Conservation (phyloP, 64 coral and sea anemone species). For the Pachyseris speciosa region DNA sequence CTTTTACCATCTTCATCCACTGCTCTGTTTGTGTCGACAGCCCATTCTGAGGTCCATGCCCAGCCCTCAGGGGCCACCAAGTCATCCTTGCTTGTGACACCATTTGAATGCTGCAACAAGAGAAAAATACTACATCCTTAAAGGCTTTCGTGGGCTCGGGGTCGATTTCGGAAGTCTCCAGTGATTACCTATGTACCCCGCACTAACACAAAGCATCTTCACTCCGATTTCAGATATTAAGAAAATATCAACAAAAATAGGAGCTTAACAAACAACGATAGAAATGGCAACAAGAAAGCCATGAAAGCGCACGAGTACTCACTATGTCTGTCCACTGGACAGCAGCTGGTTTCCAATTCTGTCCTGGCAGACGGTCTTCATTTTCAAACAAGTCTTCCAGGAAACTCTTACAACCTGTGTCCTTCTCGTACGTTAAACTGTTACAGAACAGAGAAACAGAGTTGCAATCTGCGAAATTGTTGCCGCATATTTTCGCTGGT, state of each 20-base stretch:
- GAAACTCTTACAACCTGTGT: slow-evolving; percentile 87
- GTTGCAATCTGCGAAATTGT: neutral
- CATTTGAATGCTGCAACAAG: slow-evolving; percentile 68
- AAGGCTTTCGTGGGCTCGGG: too few relatives aligned
- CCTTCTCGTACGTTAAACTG: slow-evolving; percentile 75
- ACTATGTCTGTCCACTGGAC: slow-evolving; percentile 92
- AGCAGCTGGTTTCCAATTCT: slow-evolving; percentile 52
- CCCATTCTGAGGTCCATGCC: slow-evolving; percentile 93
- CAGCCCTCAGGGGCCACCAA: slow-evolving; percentile 73
- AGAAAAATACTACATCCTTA: neutral
- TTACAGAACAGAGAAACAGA: neutral
- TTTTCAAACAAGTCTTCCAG: slow-evolving; percentile 95
- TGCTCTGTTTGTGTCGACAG: slow-evolving; percentile 82
- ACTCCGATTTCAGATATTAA: too few relatives aligned
- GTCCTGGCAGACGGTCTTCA: slow-evolving; percentile 78
- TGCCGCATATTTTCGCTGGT: too few relatives aligned
- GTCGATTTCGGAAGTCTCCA: too few relatives aligned
- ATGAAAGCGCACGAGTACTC: neutral
- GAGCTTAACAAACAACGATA: too few relatives aligned
- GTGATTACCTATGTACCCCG: too few relatives aligned
- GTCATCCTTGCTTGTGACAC: slow-evolving; percentile 27
- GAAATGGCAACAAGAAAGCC: neutral
- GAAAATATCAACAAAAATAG: too few relatives aligned
- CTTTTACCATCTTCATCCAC: slow-evolving; percentile 93
- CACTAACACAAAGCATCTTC: too few relatives aligned